A percentile compares a stretch with the other conserved stretches of the same genome.
Evolutionary conservation across 2,888 invertebrate genomes (phyloP).

Genomic region (Pogonocherus hispidulus): DNA sequence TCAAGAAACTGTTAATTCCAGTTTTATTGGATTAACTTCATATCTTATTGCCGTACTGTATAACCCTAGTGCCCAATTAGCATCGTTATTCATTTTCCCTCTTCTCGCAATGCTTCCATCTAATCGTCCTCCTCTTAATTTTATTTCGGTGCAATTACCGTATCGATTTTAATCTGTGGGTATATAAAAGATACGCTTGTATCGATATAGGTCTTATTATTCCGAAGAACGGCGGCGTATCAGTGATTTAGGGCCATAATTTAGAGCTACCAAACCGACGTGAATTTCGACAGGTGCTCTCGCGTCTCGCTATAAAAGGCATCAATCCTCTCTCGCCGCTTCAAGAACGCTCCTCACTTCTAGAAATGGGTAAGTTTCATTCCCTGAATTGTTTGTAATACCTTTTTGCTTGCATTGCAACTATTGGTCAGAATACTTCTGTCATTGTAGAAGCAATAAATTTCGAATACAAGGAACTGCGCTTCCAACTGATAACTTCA

Average conservation of each 20-base stretch:
- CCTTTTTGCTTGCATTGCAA: slow-evolving; percentile 9
- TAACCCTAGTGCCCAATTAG: not conserved
- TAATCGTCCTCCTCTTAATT: slow-evolving; percentile 1
- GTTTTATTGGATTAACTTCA: not conserved
- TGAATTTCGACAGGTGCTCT: slow-evolving; percentile 38
- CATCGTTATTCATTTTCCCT: not conserved
- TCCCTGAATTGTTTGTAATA: slow-evolving; percentile 16
- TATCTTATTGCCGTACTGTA: not conserved
- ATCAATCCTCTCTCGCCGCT: slow-evolving; percentile 31
- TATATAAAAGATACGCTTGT: slow-evolving; percentile 37
- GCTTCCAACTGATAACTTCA: not conserved
- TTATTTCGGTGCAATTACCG: slow-evolving; percentile 13
- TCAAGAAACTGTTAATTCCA: not conserved
- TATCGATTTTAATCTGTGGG: slow-evolving; percentile 34
- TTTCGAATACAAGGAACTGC: not conserved
- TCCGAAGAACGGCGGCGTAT: slow-evolving; percentile 28
- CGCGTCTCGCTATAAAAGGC: slow-evolving; percentile 31
- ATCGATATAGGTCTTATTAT: slow-evolving; percentile 34
- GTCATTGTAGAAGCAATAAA: not conserved
- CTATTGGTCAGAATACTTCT: not conserved
- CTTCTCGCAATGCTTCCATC: slow-evolving; percentile 1
- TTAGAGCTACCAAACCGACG: slow-evolving; percentile 30
- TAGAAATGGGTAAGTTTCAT: slow-evolving; percentile 35
- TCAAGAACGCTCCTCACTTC: slow-evolving; percentile 22
- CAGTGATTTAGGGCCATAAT: slow-evolving; percentile 38